Percentiles rank a stretch among this genome's conserved stretches.
These are phyloP conservation scores for Muscidifurax raptorellus DNA, from an alignment of 1,140 invertebrate species.

Conservation along the genomic window DNA sequence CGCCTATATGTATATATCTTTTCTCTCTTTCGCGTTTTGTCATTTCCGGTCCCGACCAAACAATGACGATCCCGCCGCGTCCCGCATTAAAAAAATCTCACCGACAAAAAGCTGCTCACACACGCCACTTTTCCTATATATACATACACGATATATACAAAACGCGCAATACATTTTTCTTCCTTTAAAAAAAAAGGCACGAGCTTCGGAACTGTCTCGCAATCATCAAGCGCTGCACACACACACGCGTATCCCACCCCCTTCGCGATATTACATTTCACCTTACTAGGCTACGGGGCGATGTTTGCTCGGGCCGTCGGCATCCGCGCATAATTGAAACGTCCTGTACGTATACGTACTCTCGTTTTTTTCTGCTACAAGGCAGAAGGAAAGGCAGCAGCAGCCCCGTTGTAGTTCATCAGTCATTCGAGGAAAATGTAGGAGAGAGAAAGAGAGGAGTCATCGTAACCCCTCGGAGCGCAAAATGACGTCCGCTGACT, in stretches of 20 bases:
- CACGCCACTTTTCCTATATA: constrained; percentile 9
- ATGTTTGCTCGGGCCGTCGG: constrained; percentile 46
- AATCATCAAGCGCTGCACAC: constrained; percentile 19
- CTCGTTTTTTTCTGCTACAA: constrained; percentile 55
- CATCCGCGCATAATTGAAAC: constrained; percentile 68
- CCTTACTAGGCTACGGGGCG: constrained; percentile 36
- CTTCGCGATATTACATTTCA: constrained; percentile 45
- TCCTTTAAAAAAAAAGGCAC: constrained; percentile 8
- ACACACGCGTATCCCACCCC: neutral
- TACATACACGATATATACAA: too few relatives aligned
- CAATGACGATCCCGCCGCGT: constrained; percentile 36
- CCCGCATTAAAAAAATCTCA: constrained; percentile 47
- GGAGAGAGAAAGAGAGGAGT: constrained; percentile 29
- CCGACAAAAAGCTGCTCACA: constrained; percentile 29
- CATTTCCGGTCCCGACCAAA: constrained; percentile 47
- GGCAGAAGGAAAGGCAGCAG: constrained; percentile 62
- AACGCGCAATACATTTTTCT: constrained; percentile 5
- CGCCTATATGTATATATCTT: too few relatives aligned
- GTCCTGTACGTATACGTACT: constrained; percentile 60
- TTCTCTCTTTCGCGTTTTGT: constrained; percentile 33
- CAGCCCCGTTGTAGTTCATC: constrained; percentile 67
- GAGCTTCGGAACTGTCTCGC: constrained; percentile 26
- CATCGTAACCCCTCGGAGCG: constrained; percentile 42
- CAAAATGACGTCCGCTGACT: constrained; percentile 46
- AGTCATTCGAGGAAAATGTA: constrained; percentile 65